phyloP scores from a whole-genome alignment of 2,113 vertebrate genomes.

The Corydoras maculifer region DNA sequence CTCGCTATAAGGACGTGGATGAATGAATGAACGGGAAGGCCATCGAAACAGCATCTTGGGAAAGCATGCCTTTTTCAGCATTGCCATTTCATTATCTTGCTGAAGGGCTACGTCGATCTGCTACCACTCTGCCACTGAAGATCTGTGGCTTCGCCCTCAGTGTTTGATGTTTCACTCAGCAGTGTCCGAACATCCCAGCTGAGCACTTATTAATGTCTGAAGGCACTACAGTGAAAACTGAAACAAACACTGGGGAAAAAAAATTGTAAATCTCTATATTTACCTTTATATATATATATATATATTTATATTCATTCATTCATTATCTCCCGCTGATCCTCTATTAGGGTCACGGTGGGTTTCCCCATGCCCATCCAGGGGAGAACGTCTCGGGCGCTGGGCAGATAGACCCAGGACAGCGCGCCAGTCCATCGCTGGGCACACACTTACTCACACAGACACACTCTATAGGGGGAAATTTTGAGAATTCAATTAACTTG shows the following conservation, averaged over 20 bases:
- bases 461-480: too few species aligned
- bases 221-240: constrained; percentile 19
- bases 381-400: too few species aligned
- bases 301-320: too few species aligned
- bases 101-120: constrained; percentile 35
- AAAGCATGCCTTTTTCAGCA: constrained; percentile 25
- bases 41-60: constrained; percentile 15
- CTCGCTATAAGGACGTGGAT: constrained; percentile 21
- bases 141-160: constrained; percentile 33
- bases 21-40: constrained; percentile 21
- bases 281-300: too few species aligned
- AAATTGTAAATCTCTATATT: background rate
- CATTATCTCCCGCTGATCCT: too few species aligned
- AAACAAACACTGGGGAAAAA: constrained; percentile 19
- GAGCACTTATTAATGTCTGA: constrained; percentile 2
- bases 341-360: too few species aligned
- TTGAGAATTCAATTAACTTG: too few species aligned
- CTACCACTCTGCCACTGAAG: constrained; percentile 14
- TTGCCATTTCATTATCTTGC: constrained; percentile 30
- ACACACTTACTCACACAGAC: too few species aligned
- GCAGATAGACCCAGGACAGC: too few species aligned
- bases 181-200: constrained; percentile 28
- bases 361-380: too few species aligned
- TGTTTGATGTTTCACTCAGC: constrained; percentile 31
- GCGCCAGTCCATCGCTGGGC: too few species aligned